Evolutionary conservation across 2,113 vertebrate genomes (phyloP), one percentile per base, ranked within the genome.

Genomic region (Podarcis cretensis): DNA sequence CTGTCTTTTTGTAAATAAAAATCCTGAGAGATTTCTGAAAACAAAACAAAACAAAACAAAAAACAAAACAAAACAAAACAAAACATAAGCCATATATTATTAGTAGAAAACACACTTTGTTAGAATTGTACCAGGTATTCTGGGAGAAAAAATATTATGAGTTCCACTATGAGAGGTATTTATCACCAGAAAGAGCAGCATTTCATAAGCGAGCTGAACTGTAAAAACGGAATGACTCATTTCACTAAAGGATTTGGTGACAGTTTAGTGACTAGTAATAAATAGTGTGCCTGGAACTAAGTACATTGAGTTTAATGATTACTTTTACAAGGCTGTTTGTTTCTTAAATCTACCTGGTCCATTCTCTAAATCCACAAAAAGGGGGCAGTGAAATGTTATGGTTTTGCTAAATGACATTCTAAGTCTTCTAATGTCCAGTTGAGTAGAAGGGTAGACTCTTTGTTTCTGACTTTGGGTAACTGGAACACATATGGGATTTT

Each of bases 251-350:
- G 54, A 82, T 74, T 68, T 48, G 85, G 90, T 94, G 91, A 86
- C 59, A 90, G 91, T 92, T 95, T 94, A 94, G 91, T 92, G 90
- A 90, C 88, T 94, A 78, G 79, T 77, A 82, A 73, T 95, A 92
- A 95, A 93, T 85, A 92, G 87, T 88, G 80, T 82, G 68, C 71
- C 43, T 86, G 85, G 89, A 74, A 86, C 93, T 90, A 91, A 95
- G 89, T 92, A 93, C 95, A 89, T 90, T 87, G 91, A 92, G 74
- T 93, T 93, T 95, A 95, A 95, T 93, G 91, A 89, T 40, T 75
- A 94, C 71, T 92, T 94, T 95, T 96, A 95, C 68, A 93, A 91
- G 90, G 87, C 88, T 82, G 90, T 94, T 92, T 93, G 86, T 92
- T 93, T 84, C 75, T 90, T 90, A 20, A 48, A 88, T 91, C 81